Conservation (phyloP, 2,113 vertebrate species). For the Menura novaehollandiae region DNA sequence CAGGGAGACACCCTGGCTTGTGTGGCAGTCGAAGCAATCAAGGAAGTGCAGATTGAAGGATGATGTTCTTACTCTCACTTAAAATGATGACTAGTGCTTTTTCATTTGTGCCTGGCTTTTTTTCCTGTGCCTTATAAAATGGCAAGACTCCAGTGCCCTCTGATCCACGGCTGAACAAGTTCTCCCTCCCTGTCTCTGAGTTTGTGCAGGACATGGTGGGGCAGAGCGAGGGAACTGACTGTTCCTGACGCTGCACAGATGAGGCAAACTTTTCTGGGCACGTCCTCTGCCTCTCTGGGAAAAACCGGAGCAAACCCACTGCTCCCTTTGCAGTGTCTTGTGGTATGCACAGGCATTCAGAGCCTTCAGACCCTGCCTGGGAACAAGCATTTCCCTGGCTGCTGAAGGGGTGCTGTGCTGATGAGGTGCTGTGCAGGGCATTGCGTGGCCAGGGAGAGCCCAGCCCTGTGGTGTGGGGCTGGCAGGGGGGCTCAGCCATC, state of each 20-base stretch:
- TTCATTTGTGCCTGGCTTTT: neutral
- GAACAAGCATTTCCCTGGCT: neutral
- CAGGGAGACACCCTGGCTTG: neutral
- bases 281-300: neutral
- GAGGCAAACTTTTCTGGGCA: neutral
- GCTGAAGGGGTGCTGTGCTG: fast-evolving
- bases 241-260: neutral
- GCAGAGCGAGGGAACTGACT: neutral
- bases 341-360: neutral
- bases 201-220: fast-evolving
- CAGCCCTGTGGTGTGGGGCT: neutral
- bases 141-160: neutral
- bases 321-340: neutral
- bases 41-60: neutral
- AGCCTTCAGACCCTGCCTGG: neutral
- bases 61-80: neutral
- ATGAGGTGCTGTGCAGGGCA: fast-evolving
- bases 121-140: neutral
- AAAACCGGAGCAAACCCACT: neutral
- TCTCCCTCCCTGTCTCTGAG: neutral
- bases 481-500: neutral
- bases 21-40: neutral
- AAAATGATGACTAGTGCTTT: neutral
- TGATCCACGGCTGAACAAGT: fast-evolving
- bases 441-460: neutral